Base-by-base conservation (phyloP, 2,888 invertebrate genomes). In the Neocrepidodera transversa region DNA sequence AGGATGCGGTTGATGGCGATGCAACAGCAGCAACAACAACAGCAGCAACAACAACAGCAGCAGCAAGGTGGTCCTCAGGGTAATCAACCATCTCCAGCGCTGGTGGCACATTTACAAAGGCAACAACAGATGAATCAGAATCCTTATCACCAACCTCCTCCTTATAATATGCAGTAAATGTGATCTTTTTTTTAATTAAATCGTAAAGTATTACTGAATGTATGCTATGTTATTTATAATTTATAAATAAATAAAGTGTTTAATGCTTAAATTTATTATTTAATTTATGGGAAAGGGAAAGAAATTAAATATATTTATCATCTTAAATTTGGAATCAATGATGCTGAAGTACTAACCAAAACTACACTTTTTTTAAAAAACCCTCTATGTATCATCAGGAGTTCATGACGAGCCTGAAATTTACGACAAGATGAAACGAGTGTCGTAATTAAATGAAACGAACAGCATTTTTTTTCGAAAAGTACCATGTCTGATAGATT, bases 1-100 rank as follows among this genome's bases (percentile, higher is more conserved):
- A 84, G 88, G 59, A 86, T 88, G 82, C 82, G 87, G 20, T 87
- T 90, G 83, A 78, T 90, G 68, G 83, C 83, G 18, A 85, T 87
- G 82, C 89, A 88, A 68, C 88, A 87, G 60, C 86, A 88, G 77
- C 85, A 87, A 72, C 87, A 82, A 60, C 80, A 17, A 10, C 79
- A 80, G 45, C 79, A 59, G 13, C 59, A 59, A 18, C 83, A 60
- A 83, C 73, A 66, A 65, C 81, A 66, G 68, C 61, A 60, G 7
- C 61, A 62, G 14, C 62, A 62, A 51, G 80, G 79, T 65, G 82
- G 81, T 10, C 82, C 82, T 13, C 83, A 83, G 56, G 74, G 73
- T 8, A 73, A 80, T 59, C 83, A 83, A 69, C 85, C 86, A 53
- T 85, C 85, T 1, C 85, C 86, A 0, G 86, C 86, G 60, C 76